phyloP scores from a whole-genome alignment of 2,797 vertebrate species.

The Pantherophis alleghaniensis region DNA sequence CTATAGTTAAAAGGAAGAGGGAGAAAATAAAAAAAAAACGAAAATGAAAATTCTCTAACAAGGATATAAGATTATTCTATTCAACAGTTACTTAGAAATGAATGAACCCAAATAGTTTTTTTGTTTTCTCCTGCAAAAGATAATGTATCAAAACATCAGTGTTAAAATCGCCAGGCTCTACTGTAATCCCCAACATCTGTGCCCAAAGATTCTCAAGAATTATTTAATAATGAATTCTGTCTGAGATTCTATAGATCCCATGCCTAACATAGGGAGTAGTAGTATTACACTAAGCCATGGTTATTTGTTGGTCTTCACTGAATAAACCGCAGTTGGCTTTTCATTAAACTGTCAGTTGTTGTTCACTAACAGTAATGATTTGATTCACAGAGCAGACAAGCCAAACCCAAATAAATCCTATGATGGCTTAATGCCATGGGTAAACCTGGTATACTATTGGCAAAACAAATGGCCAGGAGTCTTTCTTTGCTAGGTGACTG shows the following conservation, averaged over 20 bases:
- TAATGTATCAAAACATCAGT: background rate
- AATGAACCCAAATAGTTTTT: background rate
- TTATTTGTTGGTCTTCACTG: background rate
- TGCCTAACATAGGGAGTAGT: background rate
- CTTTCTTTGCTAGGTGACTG: background rate
- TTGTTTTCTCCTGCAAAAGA: background rate
- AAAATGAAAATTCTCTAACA: background rate
- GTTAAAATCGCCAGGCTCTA: background rate
- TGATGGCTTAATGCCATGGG: background rate
- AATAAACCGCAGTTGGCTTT: background rate
- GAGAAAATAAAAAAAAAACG: background rate
- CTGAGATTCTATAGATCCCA: background rate
- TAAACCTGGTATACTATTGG: background rate
- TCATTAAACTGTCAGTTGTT: background rate
- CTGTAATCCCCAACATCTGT: background rate
- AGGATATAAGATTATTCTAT: background rate
- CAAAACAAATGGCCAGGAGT: background rate
- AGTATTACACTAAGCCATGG: background rate
- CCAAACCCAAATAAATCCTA: background rate
- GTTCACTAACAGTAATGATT: background rate
- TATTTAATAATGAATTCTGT: background rate
- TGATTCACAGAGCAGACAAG: background rate
- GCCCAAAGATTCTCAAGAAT: background rate
- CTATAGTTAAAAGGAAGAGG: background rate
- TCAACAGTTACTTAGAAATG: background rate